phyloP scores from a whole-genome alignment of 2,113 vertebrate genomes.

The Todiramphus chloris region DNA sequence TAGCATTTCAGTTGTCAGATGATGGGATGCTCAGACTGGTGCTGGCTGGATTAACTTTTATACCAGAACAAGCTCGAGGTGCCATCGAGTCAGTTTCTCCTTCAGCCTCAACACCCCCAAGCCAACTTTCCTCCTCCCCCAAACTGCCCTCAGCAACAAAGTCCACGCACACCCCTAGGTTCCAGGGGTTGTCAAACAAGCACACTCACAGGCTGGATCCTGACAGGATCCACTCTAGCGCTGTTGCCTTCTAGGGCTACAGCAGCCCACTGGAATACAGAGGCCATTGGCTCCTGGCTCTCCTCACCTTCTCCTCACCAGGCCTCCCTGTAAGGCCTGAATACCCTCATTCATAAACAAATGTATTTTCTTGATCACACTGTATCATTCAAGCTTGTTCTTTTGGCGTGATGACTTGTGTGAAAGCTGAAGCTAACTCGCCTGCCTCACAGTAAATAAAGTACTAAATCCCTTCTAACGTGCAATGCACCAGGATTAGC shows the following conservation, averaged over 20 bases:
- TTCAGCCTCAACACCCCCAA: background rate
- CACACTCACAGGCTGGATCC: rapidly evolving
- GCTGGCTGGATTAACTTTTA: background rate
- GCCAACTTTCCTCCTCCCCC: background rate
- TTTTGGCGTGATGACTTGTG: background rate
- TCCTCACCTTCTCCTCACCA: background rate
- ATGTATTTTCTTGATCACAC: background rate
- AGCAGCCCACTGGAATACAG: background rate
- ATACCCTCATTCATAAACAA: background rate
- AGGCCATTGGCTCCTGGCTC: background rate
- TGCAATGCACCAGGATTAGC: background rate
- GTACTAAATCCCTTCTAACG: background rate
- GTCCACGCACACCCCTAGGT: rapidly evolving
- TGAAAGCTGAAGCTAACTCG: background rate
- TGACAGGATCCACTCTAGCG: rapidly evolving
- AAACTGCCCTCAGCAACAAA: rapidly evolving
- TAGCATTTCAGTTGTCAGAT: background rate
- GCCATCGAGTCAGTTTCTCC: background rate
- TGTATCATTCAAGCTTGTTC: background rate
- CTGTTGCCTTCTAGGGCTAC: background rate
- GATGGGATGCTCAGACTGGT: background rate
- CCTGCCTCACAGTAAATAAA: background rate
- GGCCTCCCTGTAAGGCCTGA: background rate
- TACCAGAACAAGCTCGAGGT: background rate
- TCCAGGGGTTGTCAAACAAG: rapidly evolving